Evolutionary conservation across 2,797 vertebrate genomes (phyloP), one percentile per base, ranked within the genome.

Genomic region (Triplophysa bombifrons): DNA sequence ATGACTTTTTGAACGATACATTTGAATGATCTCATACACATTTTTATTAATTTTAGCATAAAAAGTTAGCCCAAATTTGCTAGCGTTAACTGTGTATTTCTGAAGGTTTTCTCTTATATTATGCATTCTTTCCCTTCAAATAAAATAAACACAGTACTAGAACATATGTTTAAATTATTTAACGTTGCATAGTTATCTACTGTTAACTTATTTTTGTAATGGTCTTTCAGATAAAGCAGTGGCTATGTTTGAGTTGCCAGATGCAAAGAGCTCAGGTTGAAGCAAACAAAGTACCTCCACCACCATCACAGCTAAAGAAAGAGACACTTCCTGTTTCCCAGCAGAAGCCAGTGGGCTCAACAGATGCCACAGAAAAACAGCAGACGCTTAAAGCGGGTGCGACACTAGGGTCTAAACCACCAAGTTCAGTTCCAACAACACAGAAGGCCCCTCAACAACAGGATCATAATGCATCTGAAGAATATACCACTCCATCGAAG

Each of bases 161-260:
- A 56, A 14, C 9, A 20, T 16, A 41, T 71, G 30, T 3, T 60
- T 22, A 3, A 71, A 71, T 3, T 60, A 25, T 60, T 60, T 11
- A 0, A 41, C 2, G 4, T 44, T 4, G 44, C 10, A 4, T 4
- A 4, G 4, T 30, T 30, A 30, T 30, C 30, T 30, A 41, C 5
- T 58, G 30, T 30, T 14, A 34, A 25, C 14, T 11, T 53, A 0
- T 51, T 41, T 67, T 63, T 69, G 10, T 11, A 44, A 10, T 81
- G 0, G 22, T n/a, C 1, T 84, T 86, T 16, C 80, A 88, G 87
- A 85, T 80, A 61, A 84, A 85, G 69, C 80, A 85, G 30, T 88
- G 87, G 85, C 72, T 96, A 51, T 96, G 94, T 90, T 93, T 96
- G 83, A 95, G 94, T 85, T 96, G 95, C 85, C 95, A 96, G 89